Evolutionary conservation across 2,113 vertebrate genomes (phyloP), one percentile per base, ranked within the genome.

Genomic region (Psilopogon haemacephalus): DNA sequence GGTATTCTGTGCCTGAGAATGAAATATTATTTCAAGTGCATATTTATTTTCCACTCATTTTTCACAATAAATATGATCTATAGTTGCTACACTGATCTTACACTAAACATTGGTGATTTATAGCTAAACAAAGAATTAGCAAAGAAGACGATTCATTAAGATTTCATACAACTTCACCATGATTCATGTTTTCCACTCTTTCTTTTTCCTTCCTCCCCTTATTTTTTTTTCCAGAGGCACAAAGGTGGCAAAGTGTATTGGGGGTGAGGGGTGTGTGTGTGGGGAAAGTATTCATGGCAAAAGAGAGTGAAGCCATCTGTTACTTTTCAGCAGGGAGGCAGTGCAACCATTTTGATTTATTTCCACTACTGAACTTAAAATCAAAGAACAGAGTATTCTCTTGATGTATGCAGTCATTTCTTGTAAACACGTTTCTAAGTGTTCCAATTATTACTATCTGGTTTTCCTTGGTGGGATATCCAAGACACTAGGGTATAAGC

Each of bases 321-420:
- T 94, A 35, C 48, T 90, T 92, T 95, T 67, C 77, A 63, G 3
- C 7, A 65, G 73, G 27, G 76, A 88, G 33, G 64, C 20, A 7
- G 26, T 80, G 52, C 15, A 83, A 93, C 38, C 9, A 55, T 91
- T 97, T 94, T 93, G 68, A 90, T 94, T 92, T 93, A 76, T 26
- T 86, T 94, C 46, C 80, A 94, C 38, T 32, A 59, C 27, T 81
- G 87, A 80, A 95, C 52, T 85, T 62, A 72, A 94, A 90, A 94
- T 74, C 75, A 85, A 94, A 94, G 62, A 85, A 64, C 6, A 74
- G 59, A 77, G 63, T 74, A 86, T n/a, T 72, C 56, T 91, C 90
- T 81, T 90, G 87, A 73, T 76, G n/a, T 20, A 46, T 32, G 24
- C 44, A 94, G 64, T 56, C 40, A 48, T 90, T 90, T 86, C 80